These are phyloP conservation scores for Tachystola acroxantha DNA, from an alignment of 2,888 invertebrate genomes.

Conservation along the genomic window DNA sequence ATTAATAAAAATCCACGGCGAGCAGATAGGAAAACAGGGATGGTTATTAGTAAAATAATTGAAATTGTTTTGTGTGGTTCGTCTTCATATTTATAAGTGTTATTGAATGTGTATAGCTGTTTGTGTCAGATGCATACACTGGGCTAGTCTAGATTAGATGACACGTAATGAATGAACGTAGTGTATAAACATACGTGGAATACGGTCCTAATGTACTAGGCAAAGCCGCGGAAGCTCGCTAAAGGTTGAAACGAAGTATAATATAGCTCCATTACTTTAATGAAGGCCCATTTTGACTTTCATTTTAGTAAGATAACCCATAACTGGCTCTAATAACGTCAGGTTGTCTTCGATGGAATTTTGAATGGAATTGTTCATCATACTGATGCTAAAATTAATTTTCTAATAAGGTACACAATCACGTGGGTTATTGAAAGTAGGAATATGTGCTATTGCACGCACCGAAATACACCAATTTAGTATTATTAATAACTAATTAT, in stretches of 20 bases:
- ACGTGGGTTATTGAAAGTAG: conserved; percentile 56
- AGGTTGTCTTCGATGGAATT: conserved; percentile 52
- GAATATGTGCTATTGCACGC: conserved; percentile 76
- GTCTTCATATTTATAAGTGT: conserved; percentile 71
- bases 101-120: conserved; percentile 71
- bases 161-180: conserved; percentile 46
- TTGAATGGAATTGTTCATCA: conserved; percentile 62
- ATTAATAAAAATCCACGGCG: conserved; percentile 63
- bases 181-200: conserved; percentile 27
- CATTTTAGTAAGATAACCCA: conserved; percentile 8
- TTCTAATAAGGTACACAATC: conserved; percentile 49
- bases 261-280: conserved; percentile 23
- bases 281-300: conserved; percentile 21
- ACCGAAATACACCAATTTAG: conserved; percentile 71
- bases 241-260: conserved; percentile 60
- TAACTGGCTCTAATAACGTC: conserved; percentile 21
- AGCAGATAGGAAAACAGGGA: conserved; percentile 77
- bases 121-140: conserved; percentile 55
- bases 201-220: conserved; percentile 34
- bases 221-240: conserved; percentile 55
- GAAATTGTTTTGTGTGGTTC: conserved; percentile 68
- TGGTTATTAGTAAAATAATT: conserved; percentile 63
- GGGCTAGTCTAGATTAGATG: conserved; percentile 59
- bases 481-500: conserved; percentile 44
- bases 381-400: conserved; percentile 40